These are phyloP conservation scores for Gobius niger DNA, from an alignment of 2,113 vertebrate genomes.

Conservation along the genomic window DNA sequence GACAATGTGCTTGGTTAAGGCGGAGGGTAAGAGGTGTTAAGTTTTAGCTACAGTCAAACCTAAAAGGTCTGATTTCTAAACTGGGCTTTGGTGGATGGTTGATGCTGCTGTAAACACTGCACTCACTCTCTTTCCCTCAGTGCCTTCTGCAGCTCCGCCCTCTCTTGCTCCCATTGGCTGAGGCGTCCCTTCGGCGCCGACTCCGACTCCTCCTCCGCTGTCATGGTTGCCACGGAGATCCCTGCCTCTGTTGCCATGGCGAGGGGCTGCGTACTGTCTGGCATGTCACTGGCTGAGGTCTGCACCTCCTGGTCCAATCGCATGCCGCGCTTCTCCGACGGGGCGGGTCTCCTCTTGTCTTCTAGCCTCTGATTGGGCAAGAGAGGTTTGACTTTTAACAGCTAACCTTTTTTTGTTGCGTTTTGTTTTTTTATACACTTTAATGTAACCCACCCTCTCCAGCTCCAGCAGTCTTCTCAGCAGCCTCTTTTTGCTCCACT, in stretches of 20 bases:
- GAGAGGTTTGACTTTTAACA: slow-evolving; percentile 7
- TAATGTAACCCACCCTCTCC: slow-evolving; percentile 82
- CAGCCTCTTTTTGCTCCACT: slow-evolving; percentile 89
- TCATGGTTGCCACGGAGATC: slow-evolving; percentile 51
- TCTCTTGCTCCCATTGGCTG: slow-evolving; percentile 75
- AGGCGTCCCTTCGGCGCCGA: slow-evolving; percentile 60
- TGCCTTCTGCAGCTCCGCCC: slow-evolving; percentile 67
- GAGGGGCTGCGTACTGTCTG: slow-evolving; percentile 3
- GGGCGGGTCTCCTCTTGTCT: slow-evolving; percentile 49
- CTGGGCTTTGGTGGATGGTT: no score
- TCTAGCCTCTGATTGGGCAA: slow-evolving; percentile 62
- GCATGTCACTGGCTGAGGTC: slow-evolving; percentile 23
- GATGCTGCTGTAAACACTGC: neutral
- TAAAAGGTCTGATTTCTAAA: no score
- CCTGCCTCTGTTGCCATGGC: slow-evolving; percentile 62
- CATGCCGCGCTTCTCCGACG: slow-evolving; percentile 12
- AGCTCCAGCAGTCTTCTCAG: slow-evolving; percentile 81
- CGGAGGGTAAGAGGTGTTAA: no score
- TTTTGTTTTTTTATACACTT: no score
- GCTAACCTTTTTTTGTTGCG: no score
- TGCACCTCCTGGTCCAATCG: slow-evolving; percentile 57
- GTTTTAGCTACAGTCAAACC: no score
- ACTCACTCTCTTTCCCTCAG: slow-evolving; percentile 82
- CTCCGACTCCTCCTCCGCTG: slow-evolving; percentile 60
- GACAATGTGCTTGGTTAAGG: no score